Conservation (phyloP, 2,113 vertebrate genomes). For the Sturnus vulgaris region DNA sequence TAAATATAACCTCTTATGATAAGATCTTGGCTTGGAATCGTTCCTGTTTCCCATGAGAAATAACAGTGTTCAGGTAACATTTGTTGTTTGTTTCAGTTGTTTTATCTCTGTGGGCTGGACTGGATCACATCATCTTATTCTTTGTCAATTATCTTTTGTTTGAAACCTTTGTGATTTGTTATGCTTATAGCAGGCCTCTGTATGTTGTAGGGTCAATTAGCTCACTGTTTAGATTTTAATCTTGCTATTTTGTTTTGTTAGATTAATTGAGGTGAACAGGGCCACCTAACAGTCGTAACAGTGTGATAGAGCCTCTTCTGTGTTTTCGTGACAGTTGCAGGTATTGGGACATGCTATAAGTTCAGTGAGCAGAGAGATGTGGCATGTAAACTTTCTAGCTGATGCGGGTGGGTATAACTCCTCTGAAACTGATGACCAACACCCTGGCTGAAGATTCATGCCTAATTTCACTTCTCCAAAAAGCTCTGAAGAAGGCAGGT, state of each 20-base stretch:
- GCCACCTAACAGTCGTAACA: not conserved
- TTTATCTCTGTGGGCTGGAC: not conserved
- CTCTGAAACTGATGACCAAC: not conserved
- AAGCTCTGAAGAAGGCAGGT: not conserved
- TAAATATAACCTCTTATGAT: not conserved
- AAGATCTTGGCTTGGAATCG: not conserved
- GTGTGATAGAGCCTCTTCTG: not conserved
- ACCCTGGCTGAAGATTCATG: not conserved
- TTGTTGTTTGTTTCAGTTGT: not conserved
- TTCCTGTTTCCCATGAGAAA: not conserved
- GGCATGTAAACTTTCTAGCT: not conserved
- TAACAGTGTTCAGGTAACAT: not conserved
- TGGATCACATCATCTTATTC: not conserved
- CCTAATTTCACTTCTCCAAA: not conserved
- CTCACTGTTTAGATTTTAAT: not conserved
- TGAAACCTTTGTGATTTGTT: not conserved
- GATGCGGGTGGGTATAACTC: not conserved
- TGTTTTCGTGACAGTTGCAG: not conserved
- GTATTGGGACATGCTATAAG: not conserved
- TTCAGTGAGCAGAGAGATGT: not conserved
- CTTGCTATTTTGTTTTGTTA: not conserved
- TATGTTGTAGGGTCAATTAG: not conserved
- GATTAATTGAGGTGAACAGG: not conserved
- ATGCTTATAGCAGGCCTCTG: not conserved
- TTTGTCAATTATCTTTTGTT: not conserved